Evolutionary conservation across 2,797 vertebrate species (phyloP).

Genomic region (Lithobates pipiens): DNA sequence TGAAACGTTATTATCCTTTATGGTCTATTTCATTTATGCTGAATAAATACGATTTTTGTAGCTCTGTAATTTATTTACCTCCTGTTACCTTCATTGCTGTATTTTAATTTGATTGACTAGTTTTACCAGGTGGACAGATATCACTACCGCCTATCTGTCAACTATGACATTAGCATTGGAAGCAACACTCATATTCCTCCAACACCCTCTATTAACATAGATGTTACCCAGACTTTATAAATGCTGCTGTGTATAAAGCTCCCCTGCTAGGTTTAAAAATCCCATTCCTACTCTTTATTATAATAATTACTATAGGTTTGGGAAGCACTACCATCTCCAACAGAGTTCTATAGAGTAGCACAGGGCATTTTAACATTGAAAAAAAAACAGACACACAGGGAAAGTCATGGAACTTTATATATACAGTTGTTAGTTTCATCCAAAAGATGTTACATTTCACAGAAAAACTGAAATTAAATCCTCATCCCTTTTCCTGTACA

Average conservation of each 20-base stretch:
- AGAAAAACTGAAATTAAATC: no score
- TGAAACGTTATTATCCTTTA: slow-evolving; percentile 63
- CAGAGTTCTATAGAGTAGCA: not conserved
- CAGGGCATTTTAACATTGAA: not conserved
- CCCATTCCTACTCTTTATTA: slow-evolving; percentile 8
- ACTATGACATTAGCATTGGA: not conserved
- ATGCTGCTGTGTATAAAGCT: slow-evolving; percentile 9
- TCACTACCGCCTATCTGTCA: slow-evolving; percentile 38
- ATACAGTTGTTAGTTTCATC: not conserved
- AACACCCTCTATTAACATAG: slow-evolving; percentile 4
- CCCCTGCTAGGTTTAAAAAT: not conserved
- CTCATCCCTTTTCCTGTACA: no score
- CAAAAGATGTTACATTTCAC: no score
- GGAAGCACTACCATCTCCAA: not conserved
- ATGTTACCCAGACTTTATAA: not conserved
- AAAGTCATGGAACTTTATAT: not conserved
- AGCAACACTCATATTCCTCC: slow-evolving; percentile 21
- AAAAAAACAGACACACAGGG: not conserved
- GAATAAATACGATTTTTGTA: slow-evolving; percentile 60
- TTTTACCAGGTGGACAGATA: slow-evolving; percentile 45
- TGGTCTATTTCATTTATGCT: slow-evolving; percentile 60
- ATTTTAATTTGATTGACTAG: slow-evolving; percentile 58
- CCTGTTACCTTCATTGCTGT: slow-evolving; percentile 52
- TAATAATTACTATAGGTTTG: slow-evolving; percentile 11
- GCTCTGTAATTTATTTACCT: slow-evolving; percentile 61